Conservation (phyloP, 92 coral and sea anemone species). For the Heteractis magnifica region DNA sequence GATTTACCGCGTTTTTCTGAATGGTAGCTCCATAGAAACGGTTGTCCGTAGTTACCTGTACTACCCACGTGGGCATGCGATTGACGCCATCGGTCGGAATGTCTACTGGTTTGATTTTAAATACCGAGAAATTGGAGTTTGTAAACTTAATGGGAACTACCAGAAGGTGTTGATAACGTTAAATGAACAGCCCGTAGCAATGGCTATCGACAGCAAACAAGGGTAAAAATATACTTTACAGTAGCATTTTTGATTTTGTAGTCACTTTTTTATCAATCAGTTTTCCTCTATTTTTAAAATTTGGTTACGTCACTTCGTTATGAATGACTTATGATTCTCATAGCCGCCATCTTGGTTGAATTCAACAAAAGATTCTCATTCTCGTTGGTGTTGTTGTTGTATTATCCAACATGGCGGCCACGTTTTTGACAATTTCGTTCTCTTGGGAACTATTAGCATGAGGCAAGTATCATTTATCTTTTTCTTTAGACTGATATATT, state of each 20-base stretch:
- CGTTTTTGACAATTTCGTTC: no score
- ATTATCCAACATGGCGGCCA: no score
- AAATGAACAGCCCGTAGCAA: slow-evolving; percentile 12
- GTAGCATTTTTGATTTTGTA: not conserved
- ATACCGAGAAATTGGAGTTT: slow-evolving; percentile 12
- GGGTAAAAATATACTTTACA: slow-evolving; percentile 7
- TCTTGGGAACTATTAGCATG: no score
- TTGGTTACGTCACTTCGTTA: no score
- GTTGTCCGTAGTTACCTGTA: not conserved
- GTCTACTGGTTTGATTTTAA: slow-evolving; percentile 24
- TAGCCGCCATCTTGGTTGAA: no score
- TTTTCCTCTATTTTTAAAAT: no score
- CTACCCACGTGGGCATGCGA: slow-evolving; percentile 17
- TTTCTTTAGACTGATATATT: slow-evolving; percentile 14
- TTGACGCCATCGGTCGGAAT: slow-evolving; percentile 35
- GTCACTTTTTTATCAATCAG: no score
- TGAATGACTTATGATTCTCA: no score
- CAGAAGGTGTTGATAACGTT: slow-evolving; percentile 10
- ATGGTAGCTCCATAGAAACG: slow-evolving; percentile 27
- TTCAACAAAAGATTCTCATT: no score
- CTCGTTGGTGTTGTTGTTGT: no score
- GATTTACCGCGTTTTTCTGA: slow-evolving; percentile 28
- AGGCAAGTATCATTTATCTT: not conserved
- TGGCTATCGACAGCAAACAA: slow-evolving; percentile 22
- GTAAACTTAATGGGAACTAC: slow-evolving; percentile 26